Percentiles rank a stretch among this genome's conserved stretches.
These are phyloP conservation scores for Hyposmocoma kahamanoa DNA, from an alignment of 1,140 invertebrate genomes.

Conservation along the genomic window DNA sequence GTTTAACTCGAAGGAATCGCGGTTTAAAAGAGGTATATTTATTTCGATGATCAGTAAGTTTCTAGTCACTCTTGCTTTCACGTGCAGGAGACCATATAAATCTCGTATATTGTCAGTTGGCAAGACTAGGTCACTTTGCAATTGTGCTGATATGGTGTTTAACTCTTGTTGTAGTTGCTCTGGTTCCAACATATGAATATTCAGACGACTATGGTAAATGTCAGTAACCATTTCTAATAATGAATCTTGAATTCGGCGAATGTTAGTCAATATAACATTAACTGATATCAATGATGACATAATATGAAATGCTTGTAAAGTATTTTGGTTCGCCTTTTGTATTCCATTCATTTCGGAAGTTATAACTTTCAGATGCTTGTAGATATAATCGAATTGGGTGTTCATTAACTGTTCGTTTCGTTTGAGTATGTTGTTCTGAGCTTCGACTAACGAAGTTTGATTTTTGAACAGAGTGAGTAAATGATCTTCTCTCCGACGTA, in stretches of 20 bases:
- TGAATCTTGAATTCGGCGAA: conserved; percentile 14
- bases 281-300: conserved; percentile 4
- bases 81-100: neutral
- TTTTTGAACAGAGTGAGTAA: neutral
- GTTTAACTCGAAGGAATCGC: neutral
- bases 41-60: neutral
- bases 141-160: conserved; percentile 16
- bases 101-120: conserved; percentile 1
- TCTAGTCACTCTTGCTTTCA: neutral
- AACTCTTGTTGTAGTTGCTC: conserved; percentile 16
- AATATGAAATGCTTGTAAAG: conserved; percentile 3
- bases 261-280: conserved; percentile 9
- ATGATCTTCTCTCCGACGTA: neutral
- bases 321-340: neutral
- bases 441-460: neutral
- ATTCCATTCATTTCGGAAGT: neutral
- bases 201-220: conserved; percentile 12
- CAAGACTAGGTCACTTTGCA: conserved; percentile 11
- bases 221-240: conserved; percentile 16
- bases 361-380: neutral
- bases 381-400: conserved; percentile 1
- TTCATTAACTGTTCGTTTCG: neutral
- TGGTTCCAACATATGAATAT: conserved; percentile 12
- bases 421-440: neutral
- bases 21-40: neutral